These are phyloP conservation scores for Hipparchia semele DNA, from an alignment of 2,888 invertebrate species.

Conservation along the genomic window DNA sequence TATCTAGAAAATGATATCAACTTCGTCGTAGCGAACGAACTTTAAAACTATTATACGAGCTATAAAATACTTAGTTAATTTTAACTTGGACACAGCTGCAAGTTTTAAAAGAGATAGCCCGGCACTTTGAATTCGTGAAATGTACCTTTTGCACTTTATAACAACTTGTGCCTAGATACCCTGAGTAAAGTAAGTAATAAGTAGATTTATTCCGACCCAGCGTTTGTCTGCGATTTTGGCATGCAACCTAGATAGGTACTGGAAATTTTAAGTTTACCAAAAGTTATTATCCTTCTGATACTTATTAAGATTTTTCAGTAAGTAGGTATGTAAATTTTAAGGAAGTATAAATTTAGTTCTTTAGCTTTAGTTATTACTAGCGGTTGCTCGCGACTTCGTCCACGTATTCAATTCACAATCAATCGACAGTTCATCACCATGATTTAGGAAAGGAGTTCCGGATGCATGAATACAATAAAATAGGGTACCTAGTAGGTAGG, in stretches of 20 bases:
- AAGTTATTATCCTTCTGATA: too few relatives aligned
- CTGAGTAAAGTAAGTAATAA: not conserved
- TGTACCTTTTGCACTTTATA: conserved; percentile 15
- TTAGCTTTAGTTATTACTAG: too few relatives aligned
- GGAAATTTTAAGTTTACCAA: too few relatives aligned
- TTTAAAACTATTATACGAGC: conserved; percentile 19
- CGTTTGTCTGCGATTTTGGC: conserved; percentile 12
- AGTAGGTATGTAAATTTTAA: too few relatives aligned
- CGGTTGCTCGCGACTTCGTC: too few relatives aligned
- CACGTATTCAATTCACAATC: too few relatives aligned
- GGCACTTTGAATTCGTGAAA: conserved; percentile 25
- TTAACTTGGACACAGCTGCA: conserved; percentile 23
- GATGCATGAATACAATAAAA: too few relatives aligned
- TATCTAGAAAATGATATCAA: conserved; percentile 16
- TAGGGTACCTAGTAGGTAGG: too few relatives aligned
- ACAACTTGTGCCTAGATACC: conserved; percentile 3
- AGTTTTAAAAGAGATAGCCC: conserved; percentile 22
- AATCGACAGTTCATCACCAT: too few relatives aligned
- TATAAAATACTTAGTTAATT: conserved; percentile 25
- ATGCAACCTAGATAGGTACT: not conserved
- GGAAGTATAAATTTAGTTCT: too few relatives aligned
- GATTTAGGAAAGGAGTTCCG: too few relatives aligned
- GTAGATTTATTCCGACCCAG: conserved; percentile 2
- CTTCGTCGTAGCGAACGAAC: conserved; percentile 6
- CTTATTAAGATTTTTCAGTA: too few relatives aligned